Conservation (phyloP, 2,888 invertebrate genomes). For the Diplolepis rosae region DNA sequence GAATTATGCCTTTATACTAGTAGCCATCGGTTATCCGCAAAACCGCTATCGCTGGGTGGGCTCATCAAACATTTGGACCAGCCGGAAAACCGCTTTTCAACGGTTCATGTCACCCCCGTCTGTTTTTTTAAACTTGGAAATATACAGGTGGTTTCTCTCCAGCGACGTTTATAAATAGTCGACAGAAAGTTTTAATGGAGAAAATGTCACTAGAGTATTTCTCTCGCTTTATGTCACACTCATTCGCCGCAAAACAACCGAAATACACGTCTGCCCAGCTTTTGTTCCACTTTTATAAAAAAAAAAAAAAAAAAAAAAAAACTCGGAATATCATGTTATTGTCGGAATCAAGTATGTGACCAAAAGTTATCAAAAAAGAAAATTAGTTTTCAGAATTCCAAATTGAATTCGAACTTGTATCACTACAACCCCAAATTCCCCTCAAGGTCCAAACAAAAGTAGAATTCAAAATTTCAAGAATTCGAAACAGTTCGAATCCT, state of each 20-base stretch:
- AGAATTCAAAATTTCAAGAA: no score
- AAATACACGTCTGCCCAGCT: not conserved
- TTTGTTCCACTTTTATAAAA: not conserved
- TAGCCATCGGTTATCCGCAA: slow-evolving; percentile 29
- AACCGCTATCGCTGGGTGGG: slow-evolving; percentile 16
- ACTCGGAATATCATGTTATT: not conserved
- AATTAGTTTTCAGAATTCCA: no score
- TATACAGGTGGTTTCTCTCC: slow-evolving; percentile 4
- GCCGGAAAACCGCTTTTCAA: slow-evolving; percentile 19
- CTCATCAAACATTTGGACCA: slow-evolving; percentile 22
- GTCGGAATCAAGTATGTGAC: not conserved
- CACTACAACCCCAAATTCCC: no score
- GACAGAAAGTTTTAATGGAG: not conserved
- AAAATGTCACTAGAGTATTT: not conserved
- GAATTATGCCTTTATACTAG: slow-evolving; percentile 27
- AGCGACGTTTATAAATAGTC: not conserved
- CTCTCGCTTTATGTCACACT: not conserved
- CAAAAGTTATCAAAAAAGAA: not conserved
- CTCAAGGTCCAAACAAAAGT: no score
- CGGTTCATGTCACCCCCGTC: not conserved
- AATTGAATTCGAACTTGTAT: no score
- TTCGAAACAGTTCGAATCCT: no score
- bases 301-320: no score
- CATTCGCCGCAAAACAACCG: not conserved
- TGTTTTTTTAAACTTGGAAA: not conserved